A percentile compares a stretch with the other conserved stretches of the same genome.
Conservation (phyloP, 1,140 invertebrate genomes). For the Planococcus citri region DNA sequence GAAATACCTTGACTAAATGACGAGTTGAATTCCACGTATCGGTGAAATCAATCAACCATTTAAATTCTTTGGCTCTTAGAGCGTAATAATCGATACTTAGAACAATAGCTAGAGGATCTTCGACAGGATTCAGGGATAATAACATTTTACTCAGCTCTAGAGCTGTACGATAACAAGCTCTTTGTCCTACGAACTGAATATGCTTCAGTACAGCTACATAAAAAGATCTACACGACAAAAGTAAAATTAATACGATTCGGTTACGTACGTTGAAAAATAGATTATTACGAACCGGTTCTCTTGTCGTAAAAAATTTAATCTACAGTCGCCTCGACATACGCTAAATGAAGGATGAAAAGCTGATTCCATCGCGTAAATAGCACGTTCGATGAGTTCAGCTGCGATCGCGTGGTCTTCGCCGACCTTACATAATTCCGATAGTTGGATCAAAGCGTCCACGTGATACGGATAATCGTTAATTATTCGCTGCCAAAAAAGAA, state of each 20-base stretch:
- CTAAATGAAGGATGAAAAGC: constrained; percentile 72
- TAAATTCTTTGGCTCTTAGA: constrained; percentile 61
- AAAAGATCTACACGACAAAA: no score
- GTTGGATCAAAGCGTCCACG: constrained; percentile 70
- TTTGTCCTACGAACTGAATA: constrained; percentile 61
- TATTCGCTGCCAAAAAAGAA: constrained; percentile 42
- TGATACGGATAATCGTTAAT: constrained; percentile 67
- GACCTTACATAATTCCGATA: constrained; percentile 67
- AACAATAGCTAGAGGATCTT: constrained; percentile 68
- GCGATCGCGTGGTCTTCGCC: constrained; percentile 68
- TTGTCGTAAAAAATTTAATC: constrained; percentile 65
- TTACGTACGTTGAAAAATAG: no score
- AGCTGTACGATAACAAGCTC: constrained; percentile 66
- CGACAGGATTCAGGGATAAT: constrained; percentile 65
- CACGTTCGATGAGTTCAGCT: constrained; percentile 63
- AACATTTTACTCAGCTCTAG: constrained; percentile 65
- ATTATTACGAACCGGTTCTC: constrained; percentile 57
- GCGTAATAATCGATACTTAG: constrained; percentile 81
- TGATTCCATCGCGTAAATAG: constrained; percentile 61
- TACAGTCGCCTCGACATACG: constrained; percentile 54
- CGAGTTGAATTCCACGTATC: constrained; percentile 49
- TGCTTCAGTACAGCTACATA: constrained; percentile 79
- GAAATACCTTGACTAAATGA: constrained; percentile 46
- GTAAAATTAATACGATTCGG: constrained; percentile 31
- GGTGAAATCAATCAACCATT: constrained; percentile 65